Conservation (phyloP, 2,888 invertebrate genomes). For the Hartigia nigra region DNA sequence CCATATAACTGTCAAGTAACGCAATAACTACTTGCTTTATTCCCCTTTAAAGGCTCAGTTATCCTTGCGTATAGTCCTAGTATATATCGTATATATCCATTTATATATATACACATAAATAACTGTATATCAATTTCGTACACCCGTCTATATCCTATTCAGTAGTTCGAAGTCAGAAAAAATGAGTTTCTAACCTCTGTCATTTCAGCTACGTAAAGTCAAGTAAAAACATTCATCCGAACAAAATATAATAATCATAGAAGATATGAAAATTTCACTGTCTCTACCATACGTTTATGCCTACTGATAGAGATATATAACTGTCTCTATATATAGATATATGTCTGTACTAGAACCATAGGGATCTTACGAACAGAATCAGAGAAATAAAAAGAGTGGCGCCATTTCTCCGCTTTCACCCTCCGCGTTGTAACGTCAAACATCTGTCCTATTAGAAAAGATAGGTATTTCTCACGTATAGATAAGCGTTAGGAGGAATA, state of each 20-base stretch:
- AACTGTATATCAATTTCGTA: not conserved
- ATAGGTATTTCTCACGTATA: not conserved
- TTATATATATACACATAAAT: not conserved
- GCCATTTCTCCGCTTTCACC: conserved; percentile 35
- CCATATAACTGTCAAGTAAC: conserved; percentile 14
- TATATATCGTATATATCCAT: not conserved
- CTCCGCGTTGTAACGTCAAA: conserved; percentile 25
- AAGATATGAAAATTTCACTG: not conserved
- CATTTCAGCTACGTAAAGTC: not conserved
- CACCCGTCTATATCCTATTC: conserved; percentile 8
- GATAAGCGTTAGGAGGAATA: not conserved
- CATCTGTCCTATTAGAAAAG: conserved; percentile 13
- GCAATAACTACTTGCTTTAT: conserved; percentile 28
- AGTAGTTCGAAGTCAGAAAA: not conserved
- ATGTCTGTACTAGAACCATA: not conserved
- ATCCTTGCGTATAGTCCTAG: conserved; percentile 13
- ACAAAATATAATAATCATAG: not conserved
- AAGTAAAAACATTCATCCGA: not conserved
- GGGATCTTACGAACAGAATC: not conserved
- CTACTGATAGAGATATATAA: not conserved
- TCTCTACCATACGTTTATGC: not conserved
- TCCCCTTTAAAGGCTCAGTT: conserved; percentile 16
- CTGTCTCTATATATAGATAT: not conserved
- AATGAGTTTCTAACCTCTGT: not conserved
- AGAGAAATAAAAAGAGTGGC: conserved; percentile 1